A percentile compares a stretch with the other conserved stretches of the same genome.
Conservation (phyloP, 2,888 invertebrate genomes). For the Platynereis dumerilii region DNA sequence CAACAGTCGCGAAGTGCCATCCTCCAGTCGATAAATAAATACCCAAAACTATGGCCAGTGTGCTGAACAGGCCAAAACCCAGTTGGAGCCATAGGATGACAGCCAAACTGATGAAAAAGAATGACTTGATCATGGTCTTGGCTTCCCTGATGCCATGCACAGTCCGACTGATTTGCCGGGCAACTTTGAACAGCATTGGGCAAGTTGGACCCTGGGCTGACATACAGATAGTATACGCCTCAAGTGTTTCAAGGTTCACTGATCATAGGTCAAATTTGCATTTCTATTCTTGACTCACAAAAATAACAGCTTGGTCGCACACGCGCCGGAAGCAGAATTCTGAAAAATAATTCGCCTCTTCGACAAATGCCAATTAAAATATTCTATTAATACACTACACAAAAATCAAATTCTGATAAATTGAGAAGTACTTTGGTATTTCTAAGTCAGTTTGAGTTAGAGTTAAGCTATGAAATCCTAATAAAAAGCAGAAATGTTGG, state of each 20-base stretch:
- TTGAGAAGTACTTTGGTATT: too few relatives aligned
- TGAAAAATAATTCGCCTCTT: too few relatives aligned
- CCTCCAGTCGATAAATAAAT: constrained; percentile 53
- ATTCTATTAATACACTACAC: too few relatives aligned
- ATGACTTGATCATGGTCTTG: constrained; percentile 37
- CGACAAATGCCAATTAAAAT: too few relatives aligned
- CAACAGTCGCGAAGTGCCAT: constrained; percentile 50
- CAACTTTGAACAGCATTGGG: constrained; percentile 24
- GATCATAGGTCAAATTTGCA: neutral
- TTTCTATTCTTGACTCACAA: neutral
- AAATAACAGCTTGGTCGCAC: too few relatives aligned
- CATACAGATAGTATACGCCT: too few relatives aligned
- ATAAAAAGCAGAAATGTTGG: too few relatives aligned
- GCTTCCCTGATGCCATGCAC: constrained; percentile 22
- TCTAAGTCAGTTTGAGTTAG: too few relatives aligned
- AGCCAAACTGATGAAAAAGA: constrained; percentile 40
- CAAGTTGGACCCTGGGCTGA: constrained; percentile 2
- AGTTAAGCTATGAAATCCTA: too few relatives aligned
- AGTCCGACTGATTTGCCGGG: constrained; percentile 20
- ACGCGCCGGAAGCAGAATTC: too few relatives aligned
- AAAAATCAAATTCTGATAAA: too few relatives aligned
- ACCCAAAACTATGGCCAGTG: constrained; percentile 39
- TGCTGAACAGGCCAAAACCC: constrained; percentile 37
- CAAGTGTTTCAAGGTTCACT: too few relatives aligned
- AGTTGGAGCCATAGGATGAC: constrained; percentile 39